These are phyloP conservation scores for Ginglymostoma cirratum DNA, from an alignment of 2,113 vertebrate genomes.

Conservation along the genomic window DNA sequence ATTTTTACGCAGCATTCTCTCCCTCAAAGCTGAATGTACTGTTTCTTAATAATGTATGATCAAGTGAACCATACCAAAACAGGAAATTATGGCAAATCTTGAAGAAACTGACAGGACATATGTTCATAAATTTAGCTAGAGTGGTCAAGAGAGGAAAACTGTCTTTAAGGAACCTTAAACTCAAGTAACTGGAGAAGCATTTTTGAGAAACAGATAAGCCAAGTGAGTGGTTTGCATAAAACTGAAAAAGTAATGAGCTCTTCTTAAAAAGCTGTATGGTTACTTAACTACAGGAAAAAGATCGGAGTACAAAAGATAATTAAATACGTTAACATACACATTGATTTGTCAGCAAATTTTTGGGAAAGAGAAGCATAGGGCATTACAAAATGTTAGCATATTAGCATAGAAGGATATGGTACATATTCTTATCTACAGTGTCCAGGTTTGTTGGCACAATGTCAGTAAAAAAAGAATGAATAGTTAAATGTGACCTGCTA, in stretches of 20 bases:
- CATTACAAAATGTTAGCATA: neutral
- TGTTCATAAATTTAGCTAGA: neutral
- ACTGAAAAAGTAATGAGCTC: neutral
- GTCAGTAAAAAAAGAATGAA: neutral
- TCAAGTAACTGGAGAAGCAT: no score
- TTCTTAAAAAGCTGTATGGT: neutral
- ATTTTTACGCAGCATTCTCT: neutral
- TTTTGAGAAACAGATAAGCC: neutral
- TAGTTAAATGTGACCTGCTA: neutral
- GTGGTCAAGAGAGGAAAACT: neutral
- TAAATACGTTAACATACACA: neutral
- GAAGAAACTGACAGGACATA: neutral
- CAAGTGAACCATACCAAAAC: neutral
- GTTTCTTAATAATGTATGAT: neutral
- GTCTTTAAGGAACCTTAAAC: neutral
- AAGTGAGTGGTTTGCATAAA: neutral
- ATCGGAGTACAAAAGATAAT: neutral
- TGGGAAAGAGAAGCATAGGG: neutral
- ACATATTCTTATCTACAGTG: neutral
- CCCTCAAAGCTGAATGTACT: neutral
- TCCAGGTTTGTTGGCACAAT: neutral
- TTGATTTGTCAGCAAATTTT: neutral
- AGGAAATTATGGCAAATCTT: neutral
- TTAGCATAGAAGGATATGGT: neutral
- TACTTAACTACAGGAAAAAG: neutral